phyloP scores from a whole-genome alignment of 2,797 vertebrate species.

The Salarias fasciatus region DNA sequence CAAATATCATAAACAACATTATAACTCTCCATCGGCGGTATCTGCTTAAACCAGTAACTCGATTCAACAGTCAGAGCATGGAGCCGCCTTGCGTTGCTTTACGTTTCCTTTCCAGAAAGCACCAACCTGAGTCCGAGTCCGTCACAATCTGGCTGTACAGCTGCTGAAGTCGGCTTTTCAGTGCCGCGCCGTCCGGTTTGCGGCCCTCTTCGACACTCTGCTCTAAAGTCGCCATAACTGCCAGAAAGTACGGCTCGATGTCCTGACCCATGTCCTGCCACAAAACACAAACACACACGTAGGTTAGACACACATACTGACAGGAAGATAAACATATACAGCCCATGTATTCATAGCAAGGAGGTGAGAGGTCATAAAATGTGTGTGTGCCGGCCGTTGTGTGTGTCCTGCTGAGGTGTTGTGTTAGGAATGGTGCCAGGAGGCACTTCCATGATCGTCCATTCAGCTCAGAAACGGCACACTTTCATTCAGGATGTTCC shows the following conservation, averaged over 20 bases:
- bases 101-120: conserved; percentile 6
- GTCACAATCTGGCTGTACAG: conserved; percentile 83
- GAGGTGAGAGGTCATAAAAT: conserved; percentile 44
- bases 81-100: neutral
- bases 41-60: neutral
- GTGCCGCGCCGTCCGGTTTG: conserved; percentile 51
- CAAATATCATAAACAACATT: too few species aligned
- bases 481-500: conserved; percentile 38
- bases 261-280: conserved; percentile 83
- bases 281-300: conserved; percentile 45
- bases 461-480: conserved; percentile 21
- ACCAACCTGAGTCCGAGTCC: conserved; percentile 67
- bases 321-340: conserved; percentile 58
- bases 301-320: conserved; percentile 22
- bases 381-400: conserved; percentile 15
- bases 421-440: conserved; percentile 55
- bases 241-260: conserved; percentile 87
- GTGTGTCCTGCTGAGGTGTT: conserved; percentile 56
- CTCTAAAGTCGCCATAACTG: conserved; percentile 86
- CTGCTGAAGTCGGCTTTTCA: conserved; percentile 77
- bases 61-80: neutral
- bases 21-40: too few species aligned
- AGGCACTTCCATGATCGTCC: conserved; percentile 29
- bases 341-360: conserved; percentile 61
- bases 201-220: conserved; percentile 64